Conservation (phyloP, 2,797 vertebrate genomes). For the Chaunax sp. region DNA sequence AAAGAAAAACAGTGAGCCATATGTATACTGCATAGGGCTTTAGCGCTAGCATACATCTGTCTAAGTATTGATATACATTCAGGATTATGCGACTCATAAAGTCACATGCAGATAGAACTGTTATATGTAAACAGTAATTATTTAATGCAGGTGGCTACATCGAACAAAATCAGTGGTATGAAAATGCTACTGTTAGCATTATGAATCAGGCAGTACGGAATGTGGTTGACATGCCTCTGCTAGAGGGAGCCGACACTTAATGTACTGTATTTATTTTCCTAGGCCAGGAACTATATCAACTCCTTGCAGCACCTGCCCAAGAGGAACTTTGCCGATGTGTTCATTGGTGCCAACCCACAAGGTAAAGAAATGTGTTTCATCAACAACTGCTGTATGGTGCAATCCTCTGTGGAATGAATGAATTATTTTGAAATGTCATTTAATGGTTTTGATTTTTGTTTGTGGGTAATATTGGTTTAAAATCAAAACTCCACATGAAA, state of each 20-base stretch:
- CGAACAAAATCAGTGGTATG: not conserved
- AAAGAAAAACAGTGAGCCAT: not conserved
- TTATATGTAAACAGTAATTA: not conserved
- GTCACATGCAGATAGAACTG: constrained; percentile 12
- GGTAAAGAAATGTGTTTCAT: constrained; percentile 78
- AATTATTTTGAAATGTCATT: not conserved
- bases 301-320: constrained; percentile 96
- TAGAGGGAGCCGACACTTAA: constrained; percentile 33
- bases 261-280: constrained; percentile 55
- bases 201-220: not conserved
- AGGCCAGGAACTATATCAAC: constrained; percentile 98
- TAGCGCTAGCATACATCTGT: too few species aligned
- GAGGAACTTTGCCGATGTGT: constrained; percentile 98
- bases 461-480: not conserved
- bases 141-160: not conserved
- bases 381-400: not conserved
- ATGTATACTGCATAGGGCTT: too few species aligned
- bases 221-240: constrained; percentile 22
- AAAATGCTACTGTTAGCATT: constrained; percentile 7
- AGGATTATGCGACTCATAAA: not conserved
- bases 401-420: not conserved
- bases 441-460: not conserved
- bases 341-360: constrained; percentile 96
- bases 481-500: not conserved
- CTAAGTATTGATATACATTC: not conserved